Evolutionary conservation across 2,888 invertebrate species (phyloP).

Genomic region (Rhaphigaster nebulosa): DNA sequence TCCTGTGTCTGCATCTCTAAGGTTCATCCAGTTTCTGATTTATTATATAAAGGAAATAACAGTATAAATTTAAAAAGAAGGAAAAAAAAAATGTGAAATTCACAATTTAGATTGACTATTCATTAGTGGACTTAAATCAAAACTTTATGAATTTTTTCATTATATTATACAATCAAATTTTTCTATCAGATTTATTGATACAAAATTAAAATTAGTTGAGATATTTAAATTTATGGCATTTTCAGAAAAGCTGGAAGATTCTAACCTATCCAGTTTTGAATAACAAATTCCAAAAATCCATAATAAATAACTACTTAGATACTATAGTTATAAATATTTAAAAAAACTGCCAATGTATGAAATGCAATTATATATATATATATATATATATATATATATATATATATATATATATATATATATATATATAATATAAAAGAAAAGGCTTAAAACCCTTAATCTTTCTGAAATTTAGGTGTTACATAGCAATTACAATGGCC

Average conservation of each 20-base stretch:
- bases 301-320: neutral
- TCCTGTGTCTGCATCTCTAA: constrained; percentile 94
- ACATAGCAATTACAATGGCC: neutral
- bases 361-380: too few relatives aligned
- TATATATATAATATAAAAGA: too few relatives aligned
- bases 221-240: neutral
- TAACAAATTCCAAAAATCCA: neutral
- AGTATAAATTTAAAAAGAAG: constrained; percentile 1
- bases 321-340: neutral
- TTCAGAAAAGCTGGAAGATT: neutral
- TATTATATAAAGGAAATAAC: neutral
- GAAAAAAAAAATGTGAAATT: neutral
- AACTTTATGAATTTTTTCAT: too few relatives aligned
- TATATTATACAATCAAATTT: too few relatives aligned
- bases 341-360: too few relatives aligned
- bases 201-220: too few relatives aligned
- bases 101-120: neutral
- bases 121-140: too few relatives aligned
- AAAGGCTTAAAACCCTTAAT: neutral
- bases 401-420: too few relatives aligned
- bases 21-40: constrained; percentile 94
- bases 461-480: neutral
- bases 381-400: too few relatives aligned
- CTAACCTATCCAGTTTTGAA: neutral
- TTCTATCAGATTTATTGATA: too few relatives aligned